Evolutionary conservation across 2,797 vertebrate species (phyloP).

Genomic region (Ispidina lecontei): DNA sequence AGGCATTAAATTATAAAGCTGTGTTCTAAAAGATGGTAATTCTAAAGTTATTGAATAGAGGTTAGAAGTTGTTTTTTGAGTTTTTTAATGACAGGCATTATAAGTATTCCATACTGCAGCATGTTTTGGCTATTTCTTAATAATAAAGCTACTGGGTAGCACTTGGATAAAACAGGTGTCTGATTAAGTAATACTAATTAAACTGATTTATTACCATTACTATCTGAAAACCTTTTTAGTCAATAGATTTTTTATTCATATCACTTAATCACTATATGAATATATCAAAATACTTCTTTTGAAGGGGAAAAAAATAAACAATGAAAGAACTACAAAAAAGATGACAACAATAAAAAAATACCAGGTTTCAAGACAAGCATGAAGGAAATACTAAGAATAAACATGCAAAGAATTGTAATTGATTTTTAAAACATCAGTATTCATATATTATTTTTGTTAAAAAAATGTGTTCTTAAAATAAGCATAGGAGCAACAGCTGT

Average conservation of each 20-base stretch:
- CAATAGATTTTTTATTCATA: neutral
- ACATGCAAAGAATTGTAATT: neutral
- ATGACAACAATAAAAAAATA: neutral
- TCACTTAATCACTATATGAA: neutral
- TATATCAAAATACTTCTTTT: neutral
- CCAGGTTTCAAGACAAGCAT: neutral
- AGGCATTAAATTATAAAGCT: neutral
- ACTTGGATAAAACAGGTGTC: neutral
- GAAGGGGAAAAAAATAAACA: neutral
- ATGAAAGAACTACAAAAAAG: neutral
- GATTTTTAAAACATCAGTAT: neutral
- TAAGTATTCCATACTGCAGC: neutral
- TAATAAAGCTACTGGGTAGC: neutral
- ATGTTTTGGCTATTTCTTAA: neutral
- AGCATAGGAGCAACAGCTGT: neutral
- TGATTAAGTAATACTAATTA: neutral
- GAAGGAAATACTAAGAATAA: neutral
- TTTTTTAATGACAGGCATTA: neutral
- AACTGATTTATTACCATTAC: neutral
- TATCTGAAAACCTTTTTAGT: neutral
- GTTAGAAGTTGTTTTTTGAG: neutral
- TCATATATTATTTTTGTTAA: neutral
- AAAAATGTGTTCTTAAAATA: neutral
- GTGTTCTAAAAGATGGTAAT: fast-evolving
- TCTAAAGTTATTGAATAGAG: neutral